Percentiles rank a stretch among this genome's conserved stretches.
These are phyloP conservation scores for Chiloscyllium punctatum DNA, from an alignment of 2,797 vertebrate genomes.

Conservation along the genomic window DNA sequence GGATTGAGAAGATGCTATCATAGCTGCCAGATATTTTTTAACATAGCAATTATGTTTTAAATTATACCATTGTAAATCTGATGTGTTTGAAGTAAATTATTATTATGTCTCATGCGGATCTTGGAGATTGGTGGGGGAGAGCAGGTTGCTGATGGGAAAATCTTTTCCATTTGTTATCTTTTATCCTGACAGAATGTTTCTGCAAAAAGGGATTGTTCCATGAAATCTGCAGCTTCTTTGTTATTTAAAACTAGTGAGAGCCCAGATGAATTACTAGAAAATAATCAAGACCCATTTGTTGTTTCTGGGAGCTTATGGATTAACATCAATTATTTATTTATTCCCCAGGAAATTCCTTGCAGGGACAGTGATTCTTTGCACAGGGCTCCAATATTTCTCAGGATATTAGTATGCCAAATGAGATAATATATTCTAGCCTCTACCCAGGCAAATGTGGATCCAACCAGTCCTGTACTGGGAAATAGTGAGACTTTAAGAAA, in stretches of 20 bases:
- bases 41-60: background rate
- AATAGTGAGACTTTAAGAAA: background rate
- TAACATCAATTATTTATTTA: background rate
- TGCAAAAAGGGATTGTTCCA: background rate
- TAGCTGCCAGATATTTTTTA: background rate
- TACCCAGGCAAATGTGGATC: background rate
- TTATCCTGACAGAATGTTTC: background rate
- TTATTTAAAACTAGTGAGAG: background rate
- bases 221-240: background rate
- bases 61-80: too few relatives aligned
- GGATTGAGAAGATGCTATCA: background rate
- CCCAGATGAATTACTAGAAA: background rate
- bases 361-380: background rate
- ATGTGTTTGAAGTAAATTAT: too few relatives aligned
- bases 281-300: background rate
- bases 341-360: background rate
- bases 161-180: too few relatives aligned
- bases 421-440: background rate
- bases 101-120: too few relatives aligned
- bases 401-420: background rate
- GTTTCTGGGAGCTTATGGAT: background rate
- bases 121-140: too few relatives aligned
- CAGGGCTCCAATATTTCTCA: background rate
- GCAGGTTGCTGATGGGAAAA: too few relatives aligned
- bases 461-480: background rate